Evolutionary conservation across 2,888 invertebrate species (phyloP), one percentile per base, ranked within the genome.

Genomic region (Temnothorax unifasciatus): DNA sequence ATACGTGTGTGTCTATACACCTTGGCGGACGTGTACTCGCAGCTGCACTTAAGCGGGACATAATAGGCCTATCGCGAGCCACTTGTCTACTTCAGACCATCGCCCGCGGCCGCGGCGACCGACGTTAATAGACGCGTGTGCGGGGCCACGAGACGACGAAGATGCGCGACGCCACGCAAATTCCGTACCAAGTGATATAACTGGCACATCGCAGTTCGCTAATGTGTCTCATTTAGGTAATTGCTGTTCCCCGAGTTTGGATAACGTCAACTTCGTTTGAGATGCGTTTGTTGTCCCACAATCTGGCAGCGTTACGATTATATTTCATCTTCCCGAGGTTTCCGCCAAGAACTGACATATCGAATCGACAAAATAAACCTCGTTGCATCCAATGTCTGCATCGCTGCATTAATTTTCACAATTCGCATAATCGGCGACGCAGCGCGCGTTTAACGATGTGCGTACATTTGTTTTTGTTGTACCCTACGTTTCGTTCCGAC

Each of bases 41-140:
- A 73, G 79, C 54, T 52, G 81, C 71, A 81, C 75, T 69, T 79
- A 71, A 83, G 88, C 84, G 86, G 82, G 84, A 84, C 88, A 86
- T 89, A 91, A 92, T 87, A 89, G 87, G 83, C 74, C 88, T 90
- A 87, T 85, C 86, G 87, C 82, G 85, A 86, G 81, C 85, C 90
- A 89, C 88, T 90, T 89, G 88, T 86, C 87, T 82, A 84, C 82
- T 86, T 59, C 82, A 25, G 69, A 69, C 82, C 68, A 86, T 83
- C 73, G 77, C 64, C 63, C 52, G 54, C 77, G 64, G 29, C 74
- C 34, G 76, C 54, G 63, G 1, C 54, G 52, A 21, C 52, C 69
- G 73, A 83, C 83, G 83, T 88, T 89, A 89, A 89, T 87, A 86
- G 85, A 85, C 68, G 88, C 85, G 75, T 83, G 88, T 89, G 87